These are phyloP conservation scores for Elegia similella DNA, from an alignment of 2,888 invertebrate species.

Conservation along the genomic window DNA sequence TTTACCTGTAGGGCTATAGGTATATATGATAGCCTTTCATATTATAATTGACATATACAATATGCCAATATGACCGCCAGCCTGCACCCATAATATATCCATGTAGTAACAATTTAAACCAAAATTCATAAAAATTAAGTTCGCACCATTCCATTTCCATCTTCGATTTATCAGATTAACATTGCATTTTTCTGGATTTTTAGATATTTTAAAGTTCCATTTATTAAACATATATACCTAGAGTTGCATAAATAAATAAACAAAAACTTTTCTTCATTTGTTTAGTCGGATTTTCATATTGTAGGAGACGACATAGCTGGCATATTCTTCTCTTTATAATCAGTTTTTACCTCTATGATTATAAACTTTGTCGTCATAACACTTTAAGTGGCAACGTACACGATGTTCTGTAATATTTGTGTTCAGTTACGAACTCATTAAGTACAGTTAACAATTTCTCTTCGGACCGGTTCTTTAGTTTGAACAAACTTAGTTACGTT, in stretches of 20 bases:
- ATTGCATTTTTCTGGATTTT: neutral
- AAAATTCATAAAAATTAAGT: neutral
- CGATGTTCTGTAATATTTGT: slow-evolving; percentile 54
- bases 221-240: too few relatives aligned
- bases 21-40: too few relatives aligned
- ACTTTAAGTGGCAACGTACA: slow-evolving; percentile 19
- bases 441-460: slow-evolving; percentile 77
- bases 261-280: too few relatives aligned
- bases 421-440: slow-evolving; percentile 71
- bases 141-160: neutral
- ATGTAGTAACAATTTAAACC: neutral
- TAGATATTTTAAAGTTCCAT: too few relatives aligned
- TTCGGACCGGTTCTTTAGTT: slow-evolving; percentile 65
- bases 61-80: too few relatives aligned
- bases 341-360: neutral
- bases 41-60: too few relatives aligned
- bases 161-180: slow-evolving; percentile 4
- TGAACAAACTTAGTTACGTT: slow-evolving; percentile 59
- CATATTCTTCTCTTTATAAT: too few relatives aligned
- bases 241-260: too few relatives aligned
- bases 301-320: too few relatives aligned
- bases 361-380: slow-evolving; percentile 5
- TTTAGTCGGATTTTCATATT: too few relatives aligned
- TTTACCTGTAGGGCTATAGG: too few relatives aligned
- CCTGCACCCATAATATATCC: too few relatives aligned